phyloP scores from a whole-genome alignment of 2,797 vertebrate genomes.

The Phataginus tricuspis region DNA sequence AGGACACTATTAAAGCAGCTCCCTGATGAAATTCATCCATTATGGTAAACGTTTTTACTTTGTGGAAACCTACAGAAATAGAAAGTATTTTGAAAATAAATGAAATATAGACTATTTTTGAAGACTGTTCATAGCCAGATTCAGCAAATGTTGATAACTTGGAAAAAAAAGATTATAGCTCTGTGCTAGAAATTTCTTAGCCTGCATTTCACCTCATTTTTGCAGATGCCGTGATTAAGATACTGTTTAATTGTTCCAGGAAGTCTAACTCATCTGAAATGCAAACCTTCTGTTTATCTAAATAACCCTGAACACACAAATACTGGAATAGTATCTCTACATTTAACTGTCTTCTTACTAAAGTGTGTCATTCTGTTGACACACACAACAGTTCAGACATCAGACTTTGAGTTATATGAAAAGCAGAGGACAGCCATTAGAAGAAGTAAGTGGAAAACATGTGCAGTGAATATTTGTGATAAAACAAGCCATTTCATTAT shows the following conservation, averaged over 20 bases:
- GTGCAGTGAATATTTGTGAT: constrained; percentile 32
- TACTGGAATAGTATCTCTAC: neutral
- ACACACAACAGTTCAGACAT: neutral
- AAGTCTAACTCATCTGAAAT: constrained; percentile 9
- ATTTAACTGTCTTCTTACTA: neutral
- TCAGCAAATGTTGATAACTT: constrained; percentile 56
- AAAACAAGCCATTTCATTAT: constrained; percentile 63
- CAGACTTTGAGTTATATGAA: constrained; percentile 21
- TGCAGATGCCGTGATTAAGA: constrained; percentile 9
- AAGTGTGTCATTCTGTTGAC: neutral
- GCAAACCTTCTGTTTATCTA: neutral
- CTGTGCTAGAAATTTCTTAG: neutral
- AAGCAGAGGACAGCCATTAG: constrained; percentile 17
- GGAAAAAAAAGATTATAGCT: neutral
- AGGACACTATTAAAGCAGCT: constrained; percentile 26
- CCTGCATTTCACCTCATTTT: constrained; percentile 43
- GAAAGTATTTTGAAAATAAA: constrained; percentile 68
- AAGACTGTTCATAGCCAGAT: constrained; percentile 27
- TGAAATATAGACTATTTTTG: constrained; percentile 59
- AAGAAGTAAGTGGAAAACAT: constrained; percentile 42
- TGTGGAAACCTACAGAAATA: constrained; percentile 56
- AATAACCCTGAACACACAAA: neutral
- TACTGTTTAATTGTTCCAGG: neutral
- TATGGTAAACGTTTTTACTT: constrained; percentile 65
- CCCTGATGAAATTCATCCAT: constrained; percentile 52